Evolutionary conservation across 1,140 invertebrate species (phyloP).

Genomic region (Atta colombica): DNA sequence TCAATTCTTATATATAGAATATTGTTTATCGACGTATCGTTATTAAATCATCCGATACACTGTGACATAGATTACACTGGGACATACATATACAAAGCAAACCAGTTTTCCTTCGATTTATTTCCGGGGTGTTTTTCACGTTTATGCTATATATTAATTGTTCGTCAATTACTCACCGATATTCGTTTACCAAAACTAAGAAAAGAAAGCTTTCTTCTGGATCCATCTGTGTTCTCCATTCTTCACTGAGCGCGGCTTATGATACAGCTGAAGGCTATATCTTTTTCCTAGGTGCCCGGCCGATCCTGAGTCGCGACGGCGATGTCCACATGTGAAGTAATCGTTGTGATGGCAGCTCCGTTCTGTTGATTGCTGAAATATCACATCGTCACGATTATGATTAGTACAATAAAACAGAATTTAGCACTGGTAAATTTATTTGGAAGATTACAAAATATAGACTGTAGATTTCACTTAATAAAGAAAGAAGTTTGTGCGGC

Average conservation of each 20-base stretch:
- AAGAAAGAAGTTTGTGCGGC: not conserved
- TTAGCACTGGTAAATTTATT: not conserved
- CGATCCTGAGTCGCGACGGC: slow-evolving; percentile 85
- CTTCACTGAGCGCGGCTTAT: slow-evolving; percentile 59
- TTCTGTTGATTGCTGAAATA: slow-evolving; percentile 81
- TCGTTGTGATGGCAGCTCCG: slow-evolving; percentile 84
- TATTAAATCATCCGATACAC: slow-evolving; percentile 12
- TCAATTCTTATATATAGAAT: slow-evolving; percentile 25
- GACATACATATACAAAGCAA: not conserved
- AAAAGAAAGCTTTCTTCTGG: slow-evolving; percentile 84
- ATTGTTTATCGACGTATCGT: slow-evolving; percentile 20
- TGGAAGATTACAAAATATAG: not conserved
- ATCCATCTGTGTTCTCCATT: slow-evolving; percentile 73
- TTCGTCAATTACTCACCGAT: slow-evolving; percentile 75
- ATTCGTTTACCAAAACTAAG: slow-evolving; percentile 83
- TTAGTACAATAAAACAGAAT: not conserved
- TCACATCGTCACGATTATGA: not conserved
- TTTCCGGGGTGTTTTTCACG: not conserved
- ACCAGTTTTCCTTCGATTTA: not conserved
- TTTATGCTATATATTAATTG: not conserved
- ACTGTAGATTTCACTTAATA: not conserved
- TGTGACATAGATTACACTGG: too few relatives aligned
- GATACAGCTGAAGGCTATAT: slow-evolving; percentile 76
- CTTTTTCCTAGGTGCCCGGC: slow-evolving; percentile 87
- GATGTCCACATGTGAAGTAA: slow-evolving; percentile 87